phyloP scores from a whole-genome alignment of 1,140 invertebrate genomes.

The Thalassaphorura encarpata region DNA sequence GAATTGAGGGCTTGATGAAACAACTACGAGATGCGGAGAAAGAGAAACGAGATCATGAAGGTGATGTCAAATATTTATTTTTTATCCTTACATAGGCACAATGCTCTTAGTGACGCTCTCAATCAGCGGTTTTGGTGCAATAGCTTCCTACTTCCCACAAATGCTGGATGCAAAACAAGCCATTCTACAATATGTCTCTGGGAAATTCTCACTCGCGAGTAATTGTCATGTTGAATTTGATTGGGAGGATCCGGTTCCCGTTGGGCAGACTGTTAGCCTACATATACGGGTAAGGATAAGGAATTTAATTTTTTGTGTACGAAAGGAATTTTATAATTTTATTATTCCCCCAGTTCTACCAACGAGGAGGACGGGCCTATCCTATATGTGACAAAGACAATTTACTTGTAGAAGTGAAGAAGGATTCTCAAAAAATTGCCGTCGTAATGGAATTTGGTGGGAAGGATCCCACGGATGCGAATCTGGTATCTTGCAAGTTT shows the following conservation, averaged over 20 bases:
- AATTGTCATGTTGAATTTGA: slow-evolving; percentile 74
- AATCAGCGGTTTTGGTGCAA: slow-evolving; percentile 69
- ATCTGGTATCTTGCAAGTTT: slow-evolving; percentile 78
- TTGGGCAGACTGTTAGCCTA: slow-evolving; percentile 82
- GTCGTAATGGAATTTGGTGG: slow-evolving; percentile 74
- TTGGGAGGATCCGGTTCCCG: slow-evolving; percentile 74
- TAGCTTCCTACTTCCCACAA: slow-evolving; percentile 76
- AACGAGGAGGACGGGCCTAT: slow-evolving; percentile 83
- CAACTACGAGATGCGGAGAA: too few species aligned
- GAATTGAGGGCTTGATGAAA: too few species aligned
- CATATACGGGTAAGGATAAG: slow-evolving; percentile 54
- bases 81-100: slow-evolving; percentile 59
- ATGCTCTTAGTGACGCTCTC: slow-evolving; percentile 77
- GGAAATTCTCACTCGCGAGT: slow-evolving; percentile 75
- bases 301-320: slow-evolving; percentile 8
- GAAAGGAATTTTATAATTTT: not conserved
- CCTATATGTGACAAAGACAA: slow-evolving; percentile 84
- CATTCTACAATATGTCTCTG: slow-evolving; percentile 78
- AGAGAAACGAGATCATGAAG: too few species aligned
- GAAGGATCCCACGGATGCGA: slow-evolving; percentile 65
- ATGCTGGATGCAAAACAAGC: slow-evolving; percentile 77
- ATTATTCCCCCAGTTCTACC: slow-evolving; percentile 58
- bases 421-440: slow-evolving; percentile 69
- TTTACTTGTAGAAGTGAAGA: slow-evolving; percentile 71
- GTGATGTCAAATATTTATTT: too few species aligned